phyloP scores from a whole-genome alignment of 92 coral and sea anemone genomes.

The Zoanthus sociatus region DNA sequence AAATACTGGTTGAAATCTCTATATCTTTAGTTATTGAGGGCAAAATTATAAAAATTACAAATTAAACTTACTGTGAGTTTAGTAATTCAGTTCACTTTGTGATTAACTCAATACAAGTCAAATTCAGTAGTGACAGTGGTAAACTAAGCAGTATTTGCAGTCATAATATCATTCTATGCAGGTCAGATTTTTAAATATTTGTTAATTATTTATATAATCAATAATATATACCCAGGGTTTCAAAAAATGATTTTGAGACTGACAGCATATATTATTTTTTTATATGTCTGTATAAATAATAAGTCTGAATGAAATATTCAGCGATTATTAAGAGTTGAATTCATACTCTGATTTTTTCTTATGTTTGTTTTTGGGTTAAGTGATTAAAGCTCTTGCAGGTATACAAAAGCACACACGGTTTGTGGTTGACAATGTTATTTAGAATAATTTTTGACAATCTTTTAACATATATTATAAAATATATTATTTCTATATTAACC shows the following conservation, averaged over 20 bases:
- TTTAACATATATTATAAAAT: background rate
- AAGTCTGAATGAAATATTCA: background rate
- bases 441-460: background rate
- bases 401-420: background rate
- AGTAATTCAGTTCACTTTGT: background rate
- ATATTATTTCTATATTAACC: slow-evolving; percentile 1
- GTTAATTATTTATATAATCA: slow-evolving; percentile 1
- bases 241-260: background rate
- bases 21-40: slow-evolving; percentile 3
- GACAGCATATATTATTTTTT: slow-evolving; percentile 1
- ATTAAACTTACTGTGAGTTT: slow-evolving; percentile 1
- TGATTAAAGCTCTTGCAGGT: slow-evolving; percentile 8
- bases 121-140: background rate
- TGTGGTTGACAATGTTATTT: slow-evolving; percentile 9
- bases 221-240: slow-evolving; percentile 6
- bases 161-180: background rate
- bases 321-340: background rate
- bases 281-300: slow-evolving; percentile 10
- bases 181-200: background rate
- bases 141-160: background rate
- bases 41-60: slow-evolving; percentile 1
- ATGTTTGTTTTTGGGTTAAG: slow-evolving; percentile 1
- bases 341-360: slow-evolving; percentile 1
- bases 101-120: slow-evolving; percentile 1
- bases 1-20: background rate